Percentiles rank a stretch among this genome's conserved stretches.
Evolutionary conservation across 2,888 invertebrate genomes (phyloP).

Genomic region (Nymphalis c-album): DNA sequence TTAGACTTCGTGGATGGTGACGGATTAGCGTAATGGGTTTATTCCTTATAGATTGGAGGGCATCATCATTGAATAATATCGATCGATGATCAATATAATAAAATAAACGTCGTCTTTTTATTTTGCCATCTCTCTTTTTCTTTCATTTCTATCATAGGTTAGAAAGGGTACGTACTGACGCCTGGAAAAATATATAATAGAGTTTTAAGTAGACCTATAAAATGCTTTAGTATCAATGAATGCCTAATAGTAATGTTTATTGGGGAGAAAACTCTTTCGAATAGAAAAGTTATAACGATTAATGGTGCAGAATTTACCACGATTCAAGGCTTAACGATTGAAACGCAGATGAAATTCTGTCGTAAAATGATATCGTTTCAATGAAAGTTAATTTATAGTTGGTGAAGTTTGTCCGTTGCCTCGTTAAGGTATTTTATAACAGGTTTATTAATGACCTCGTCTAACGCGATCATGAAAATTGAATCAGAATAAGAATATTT

Average conservation of each 20-base stretch:
- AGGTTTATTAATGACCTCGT: not conserved
- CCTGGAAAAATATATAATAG: not conserved
- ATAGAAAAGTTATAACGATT: conserved; percentile 15
- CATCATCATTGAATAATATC: no score
- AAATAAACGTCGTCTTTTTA: no score
- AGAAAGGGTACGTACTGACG: no score
- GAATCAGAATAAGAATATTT: no score
- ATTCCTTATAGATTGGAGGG: no score
- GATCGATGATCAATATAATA: no score
- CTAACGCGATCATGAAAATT: not conserved
- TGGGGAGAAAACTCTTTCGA: conserved; percentile 5
- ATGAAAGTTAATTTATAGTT: conserved; percentile 63
- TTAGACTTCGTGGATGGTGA: no score
- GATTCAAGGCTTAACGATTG: conserved; percentile 39
- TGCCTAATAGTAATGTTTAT: conserved; percentile 6
- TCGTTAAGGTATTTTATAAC: conserved; percentile 48
- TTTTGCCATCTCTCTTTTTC: no score
- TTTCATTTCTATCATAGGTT: no score
- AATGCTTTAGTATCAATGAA: conserved; percentile 4
- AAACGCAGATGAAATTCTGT: conserved; percentile 39
- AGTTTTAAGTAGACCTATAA: not conserved
- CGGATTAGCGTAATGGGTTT: no score
- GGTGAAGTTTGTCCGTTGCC: conserved; percentile 44
- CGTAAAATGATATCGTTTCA: conserved; percentile 53
- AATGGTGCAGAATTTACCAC: conserved; percentile 27